Evolutionary conservation across 1,140 invertebrate genomes (phyloP).

Genomic region (Acromyrmex echinatior): DNA sequence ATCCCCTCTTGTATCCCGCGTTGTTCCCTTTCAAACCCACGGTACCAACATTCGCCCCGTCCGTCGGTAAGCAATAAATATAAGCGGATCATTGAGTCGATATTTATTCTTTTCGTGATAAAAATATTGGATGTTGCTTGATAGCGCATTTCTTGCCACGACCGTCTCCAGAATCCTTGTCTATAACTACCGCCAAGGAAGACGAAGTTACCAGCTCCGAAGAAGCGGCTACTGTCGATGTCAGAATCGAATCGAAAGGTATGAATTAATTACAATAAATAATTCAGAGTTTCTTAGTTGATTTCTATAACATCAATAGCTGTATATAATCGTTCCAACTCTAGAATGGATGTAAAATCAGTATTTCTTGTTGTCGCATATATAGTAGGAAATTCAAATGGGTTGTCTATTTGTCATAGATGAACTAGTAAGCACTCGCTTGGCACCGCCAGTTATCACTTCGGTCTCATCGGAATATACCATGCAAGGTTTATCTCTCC

Average conservation of each 20-base stretch:
- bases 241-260: constrained; percentile 70
- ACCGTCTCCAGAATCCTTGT: constrained; percentile 77
- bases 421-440: constrained; percentile 71
- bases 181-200: constrained; percentile 87
- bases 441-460: constrained; percentile 76
- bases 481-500: constrained; percentile 80
- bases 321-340: too few species aligned
- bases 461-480: constrained; percentile 78
- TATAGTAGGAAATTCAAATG: background rate
- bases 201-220: constrained; percentile 92
- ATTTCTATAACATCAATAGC: too few species aligned
- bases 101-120: background rate
- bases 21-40: constrained; percentile 86
- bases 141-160: constrained; percentile 82
- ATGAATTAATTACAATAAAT: background rate
- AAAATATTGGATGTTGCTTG: constrained; percentile 26
- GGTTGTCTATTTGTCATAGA: constrained; percentile 59
- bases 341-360: background rate
- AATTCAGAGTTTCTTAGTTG: background rate
- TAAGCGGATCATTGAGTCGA: background rate
- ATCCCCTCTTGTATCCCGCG: constrained; percentile 85
- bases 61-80: constrained; percentile 67
- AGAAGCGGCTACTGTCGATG: constrained; percentile 85
- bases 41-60: constrained; percentile 80
- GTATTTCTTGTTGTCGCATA: background rate